Base-by-base conservation (phyloP, 1,140 invertebrate species). In the Thalassaphorura encarpata region DNA sequence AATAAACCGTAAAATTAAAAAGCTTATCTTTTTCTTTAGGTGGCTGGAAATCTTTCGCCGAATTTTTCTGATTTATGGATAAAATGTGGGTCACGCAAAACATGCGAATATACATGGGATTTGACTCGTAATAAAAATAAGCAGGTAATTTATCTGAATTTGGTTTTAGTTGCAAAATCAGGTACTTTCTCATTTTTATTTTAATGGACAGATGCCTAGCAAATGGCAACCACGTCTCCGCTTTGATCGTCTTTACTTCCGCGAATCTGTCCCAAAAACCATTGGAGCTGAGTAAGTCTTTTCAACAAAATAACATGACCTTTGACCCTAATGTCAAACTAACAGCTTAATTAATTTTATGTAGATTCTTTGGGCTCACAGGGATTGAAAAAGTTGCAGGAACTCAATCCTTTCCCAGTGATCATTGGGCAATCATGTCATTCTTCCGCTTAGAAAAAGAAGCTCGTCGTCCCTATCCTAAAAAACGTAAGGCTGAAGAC, bases 61-160 rank as follows among this genome's bases (percentile, higher is more conserved):
- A 69, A 68, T 46, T 60, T 79, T 18, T 56, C 63, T 52, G 80
- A 82, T 63, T 28, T 80, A 2, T 82, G 80, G 80, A 69, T 73
- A 28, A 55, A 64, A 2, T 77, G 76, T 56, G 80, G 80, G 3
- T 67, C 68, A 13, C 69, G 78, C 4, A 68, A 69, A 54, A 76
- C 79, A 58, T 74, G 72, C 31, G 66, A 71, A 47, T 80, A 71
- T 60, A 82, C 80, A 0, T 82, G 79, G 79, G 79, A 82, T 63
- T 70, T 72, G 43, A 68, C 58, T 11, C 64, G 73, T 27, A 80
- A 80, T 67, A 72, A 75, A 53, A 79, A 79, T 61, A 66, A 65
- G 49, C 56, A 59, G 46, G 56, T 56, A 52, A 5, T 16, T 24
- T 13, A 51, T 40, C 18, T n/a, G n/a, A n/a, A n/a, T n/a, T n/a